phyloP scores from a whole-genome alignment of 1,140 invertebrate genomes.

The Hetaerina americana region DNA sequence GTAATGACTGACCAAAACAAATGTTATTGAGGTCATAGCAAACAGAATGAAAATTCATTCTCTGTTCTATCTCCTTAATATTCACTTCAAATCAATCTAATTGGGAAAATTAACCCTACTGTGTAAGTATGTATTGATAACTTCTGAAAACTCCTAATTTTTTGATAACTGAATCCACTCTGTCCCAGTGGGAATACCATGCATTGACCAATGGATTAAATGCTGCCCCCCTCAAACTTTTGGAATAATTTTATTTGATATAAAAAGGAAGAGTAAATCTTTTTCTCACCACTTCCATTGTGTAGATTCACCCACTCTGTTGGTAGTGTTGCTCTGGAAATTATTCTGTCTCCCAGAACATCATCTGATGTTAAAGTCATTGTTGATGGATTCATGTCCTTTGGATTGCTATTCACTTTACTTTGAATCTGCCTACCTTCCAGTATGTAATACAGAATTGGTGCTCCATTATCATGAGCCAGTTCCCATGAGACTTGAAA shows the following conservation, averaged over 20 bases:
- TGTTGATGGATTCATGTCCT: not conserved
- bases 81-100: too few species aligned
- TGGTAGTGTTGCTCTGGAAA: conserved; percentile 31
- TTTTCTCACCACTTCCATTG: conserved; percentile 58
- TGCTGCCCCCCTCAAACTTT: too few species aligned
- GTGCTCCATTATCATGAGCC: conserved; percentile 49
- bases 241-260: conserved; percentile 2
- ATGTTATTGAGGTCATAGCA: too few species aligned
- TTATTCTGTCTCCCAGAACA: not conserved
- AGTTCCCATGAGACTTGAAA: conserved; percentile 61
- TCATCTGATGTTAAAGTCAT: not conserved
- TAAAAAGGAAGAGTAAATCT: not conserved
- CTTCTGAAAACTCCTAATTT: too few species aligned
- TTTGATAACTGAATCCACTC: too few species aligned
- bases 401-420: not conserved
- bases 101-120: too few species aligned
- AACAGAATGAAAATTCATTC: too few species aligned
- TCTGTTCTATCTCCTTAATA: too few species aligned
- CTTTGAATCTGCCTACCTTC: conserved; percentile 29
- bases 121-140: too few species aligned
- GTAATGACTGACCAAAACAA: too few species aligned
- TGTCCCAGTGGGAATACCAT: too few species aligned
- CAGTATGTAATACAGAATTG: conserved; percentile 42
- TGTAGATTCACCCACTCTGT: conserved; percentile 54
- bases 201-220: too few species aligned